A percentile compares a stretch with the other conserved stretches of the same genome.
These are phyloP conservation scores for Bryconaethiops microstoma DNA, from an alignment of 2,797 vertebrate genomes.

Conservation along the genomic window DNA sequence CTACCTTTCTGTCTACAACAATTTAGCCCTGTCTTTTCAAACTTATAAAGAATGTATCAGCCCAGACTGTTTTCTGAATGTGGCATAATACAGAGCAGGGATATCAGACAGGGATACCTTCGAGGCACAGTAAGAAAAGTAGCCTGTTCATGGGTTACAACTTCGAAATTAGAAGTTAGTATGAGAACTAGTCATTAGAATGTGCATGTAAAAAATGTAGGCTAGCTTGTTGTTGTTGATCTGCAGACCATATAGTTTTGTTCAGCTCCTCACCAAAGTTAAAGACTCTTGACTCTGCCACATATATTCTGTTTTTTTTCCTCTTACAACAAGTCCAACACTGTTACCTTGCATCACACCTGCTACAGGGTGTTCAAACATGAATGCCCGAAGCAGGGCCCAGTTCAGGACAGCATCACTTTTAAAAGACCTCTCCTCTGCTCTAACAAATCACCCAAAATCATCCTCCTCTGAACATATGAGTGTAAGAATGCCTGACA, in stretches of 20 bases:
- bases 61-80: too few relatives aligned
- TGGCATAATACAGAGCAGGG: too few relatives aligned
- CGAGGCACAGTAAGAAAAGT: too few relatives aligned
- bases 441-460: background rate
- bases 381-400: background rate
- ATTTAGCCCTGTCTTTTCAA: too few relatives aligned
- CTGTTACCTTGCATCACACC: background rate
- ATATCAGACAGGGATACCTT: too few relatives aligned
- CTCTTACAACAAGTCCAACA: background rate
- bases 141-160: too few relatives aligned
- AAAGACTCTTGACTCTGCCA: background rate
- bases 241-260: background rate
- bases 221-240: background rate
- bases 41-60: too few relatives aligned
- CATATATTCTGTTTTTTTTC: background rate
- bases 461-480: constrained; percentile 1
- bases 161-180: background rate
- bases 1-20: too few relatives aligned
- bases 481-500: background rate
- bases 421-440: background rate
- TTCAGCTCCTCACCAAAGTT: background rate
- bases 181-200: too few relatives aligned
- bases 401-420: background rate
- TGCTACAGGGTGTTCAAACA: background rate
- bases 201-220: too few relatives aligned